These are phyloP conservation scores for Scaeva pyrastri DNA, from an alignment of 2,888 invertebrate species.

Conservation along the genomic window DNA sequence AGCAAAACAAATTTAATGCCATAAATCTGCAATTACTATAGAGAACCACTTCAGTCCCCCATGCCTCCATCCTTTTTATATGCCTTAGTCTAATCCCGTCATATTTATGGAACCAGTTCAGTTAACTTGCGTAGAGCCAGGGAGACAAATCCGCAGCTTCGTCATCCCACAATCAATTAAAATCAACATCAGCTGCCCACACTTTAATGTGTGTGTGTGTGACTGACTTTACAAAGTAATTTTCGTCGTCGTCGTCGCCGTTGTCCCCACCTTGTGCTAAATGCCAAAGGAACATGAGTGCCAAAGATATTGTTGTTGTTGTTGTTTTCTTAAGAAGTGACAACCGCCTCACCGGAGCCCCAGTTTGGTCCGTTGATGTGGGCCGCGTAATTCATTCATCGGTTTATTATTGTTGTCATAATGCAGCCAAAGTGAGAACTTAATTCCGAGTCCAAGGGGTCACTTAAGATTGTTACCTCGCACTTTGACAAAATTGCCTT, in stretches of 20 bases:
- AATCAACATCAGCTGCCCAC: constrained; percentile 74
- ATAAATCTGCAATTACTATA: constrained; percentile 33
- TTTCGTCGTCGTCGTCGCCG: not conserved
- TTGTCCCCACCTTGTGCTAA: constrained; percentile 1
- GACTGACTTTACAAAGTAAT: constrained; percentile 7
- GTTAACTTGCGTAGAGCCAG: not conserved
- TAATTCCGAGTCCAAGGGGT: constrained; percentile 43
- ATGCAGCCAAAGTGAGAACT: constrained; percentile 66
- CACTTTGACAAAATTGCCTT: constrained; percentile 56
- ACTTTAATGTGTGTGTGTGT: constrained; percentile 52
- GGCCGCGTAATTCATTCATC: constrained; percentile 61
- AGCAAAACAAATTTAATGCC: no score
- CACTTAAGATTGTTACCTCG: constrained; percentile 67
- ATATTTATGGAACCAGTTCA: not conserved
- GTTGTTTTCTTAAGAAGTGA: not conserved
- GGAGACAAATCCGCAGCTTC: constrained; percentile 35
- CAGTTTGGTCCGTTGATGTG: constrained; percentile 44
- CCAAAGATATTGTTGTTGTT: not conserved
- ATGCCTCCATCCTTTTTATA: not conserved
- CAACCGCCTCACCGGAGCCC: constrained; percentile 12
- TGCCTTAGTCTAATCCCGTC: not conserved
- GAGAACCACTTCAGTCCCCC: not conserved
- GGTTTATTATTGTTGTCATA: constrained; percentile 65
- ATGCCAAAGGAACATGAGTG: constrained; percentile 28
- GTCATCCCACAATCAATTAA: constrained; percentile 73